A percentile compares a stretch with the other conserved stretches of the same genome.
phyloP scores from a whole-genome alignment of 2,888 invertebrate species.

The Minunthozetes semirufus region DNA sequence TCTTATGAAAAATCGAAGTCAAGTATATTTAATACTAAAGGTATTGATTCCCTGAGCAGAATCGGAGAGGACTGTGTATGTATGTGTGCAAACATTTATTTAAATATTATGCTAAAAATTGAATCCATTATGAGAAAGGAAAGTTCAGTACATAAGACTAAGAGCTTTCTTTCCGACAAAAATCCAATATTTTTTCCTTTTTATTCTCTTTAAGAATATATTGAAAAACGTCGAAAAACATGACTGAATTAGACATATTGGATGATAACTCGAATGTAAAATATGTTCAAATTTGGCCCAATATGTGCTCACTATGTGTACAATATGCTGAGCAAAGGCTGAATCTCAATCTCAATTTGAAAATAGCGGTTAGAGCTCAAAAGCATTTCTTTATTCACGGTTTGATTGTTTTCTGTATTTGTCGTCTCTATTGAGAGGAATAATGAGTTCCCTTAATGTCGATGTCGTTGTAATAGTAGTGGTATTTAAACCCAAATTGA shows the following conservation, averaged over 20 bases:
- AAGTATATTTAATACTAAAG: background rate
- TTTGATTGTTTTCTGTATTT: slow-evolving; percentile 1
- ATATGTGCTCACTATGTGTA: too few relatives aligned
- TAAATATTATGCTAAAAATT: background rate
- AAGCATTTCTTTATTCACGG: background rate
- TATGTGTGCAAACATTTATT: background rate
- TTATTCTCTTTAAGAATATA: background rate
- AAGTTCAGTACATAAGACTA: background rate
- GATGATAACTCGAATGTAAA: background rate
- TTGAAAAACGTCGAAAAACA: background rate
- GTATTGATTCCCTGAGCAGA: background rate
- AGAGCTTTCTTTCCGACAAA: background rate
- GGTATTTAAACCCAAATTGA: background rate
- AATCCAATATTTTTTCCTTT: too few relatives aligned
- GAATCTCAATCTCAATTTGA: background rate
- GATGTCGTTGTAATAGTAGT: background rate
- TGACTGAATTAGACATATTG: background rate
- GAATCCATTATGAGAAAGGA: background rate
- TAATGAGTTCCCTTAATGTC: background rate
- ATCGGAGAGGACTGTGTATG: background rate
- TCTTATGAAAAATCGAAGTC: background rate
- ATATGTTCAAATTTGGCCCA: background rate
- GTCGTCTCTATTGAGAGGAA: background rate
- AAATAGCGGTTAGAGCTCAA: background rate
- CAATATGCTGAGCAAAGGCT: too few relatives aligned